phyloP scores from a whole-genome alignment of 2,888 invertebrate genomes.

The Drosophila trichaetosa region DNA sequence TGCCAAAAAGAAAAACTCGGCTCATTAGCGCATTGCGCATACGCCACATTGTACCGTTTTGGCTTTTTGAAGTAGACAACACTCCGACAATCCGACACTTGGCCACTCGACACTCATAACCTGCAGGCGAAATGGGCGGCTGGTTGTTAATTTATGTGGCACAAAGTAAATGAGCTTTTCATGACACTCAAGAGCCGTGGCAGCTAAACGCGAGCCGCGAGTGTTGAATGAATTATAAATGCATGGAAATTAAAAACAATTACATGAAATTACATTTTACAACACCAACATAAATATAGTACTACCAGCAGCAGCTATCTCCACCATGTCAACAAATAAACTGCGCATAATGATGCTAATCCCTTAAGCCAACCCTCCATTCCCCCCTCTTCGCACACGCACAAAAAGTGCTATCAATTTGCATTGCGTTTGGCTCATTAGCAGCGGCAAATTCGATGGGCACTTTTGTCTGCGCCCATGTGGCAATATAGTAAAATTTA shows the following conservation, averaged over 20 bases:
- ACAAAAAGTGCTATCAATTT: constrained; percentile 71
- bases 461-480: constrained; percentile 52
- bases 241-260: constrained; percentile 76
- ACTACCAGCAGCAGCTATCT: constrained; percentile 6
- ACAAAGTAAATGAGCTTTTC: constrained; percentile 71
- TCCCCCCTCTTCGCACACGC: constrained; percentile 10
- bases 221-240: constrained; percentile 72
- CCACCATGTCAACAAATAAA: constrained; percentile 61
- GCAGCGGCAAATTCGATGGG: constrained; percentile 57
- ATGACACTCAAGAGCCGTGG: constrained; percentile 58
- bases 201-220: constrained; percentile 47
- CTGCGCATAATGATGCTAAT: constrained; percentile 76
- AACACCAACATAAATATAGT: constrained; percentile 41
- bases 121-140: constrained; percentile 35
- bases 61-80: constrained; percentile 57
- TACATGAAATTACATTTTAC: constrained; percentile 65
- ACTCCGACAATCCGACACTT: constrained; percentile 18
- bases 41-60: constrained; percentile 37
- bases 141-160: constrained; percentile 65
- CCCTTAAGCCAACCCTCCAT: constrained; percentile 62
- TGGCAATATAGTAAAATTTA: constrained; percentile 58
- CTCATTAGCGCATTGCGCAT: constrained; percentile 65
- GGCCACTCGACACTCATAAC: constrained; percentile 36
- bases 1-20: constrained; percentile 15
- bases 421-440: constrained; percentile 75